These are phyloP conservation scores for Amblyjoppa fuscipennis DNA, from an alignment of 2,888 invertebrate genomes.

Conservation along the genomic window DNA sequence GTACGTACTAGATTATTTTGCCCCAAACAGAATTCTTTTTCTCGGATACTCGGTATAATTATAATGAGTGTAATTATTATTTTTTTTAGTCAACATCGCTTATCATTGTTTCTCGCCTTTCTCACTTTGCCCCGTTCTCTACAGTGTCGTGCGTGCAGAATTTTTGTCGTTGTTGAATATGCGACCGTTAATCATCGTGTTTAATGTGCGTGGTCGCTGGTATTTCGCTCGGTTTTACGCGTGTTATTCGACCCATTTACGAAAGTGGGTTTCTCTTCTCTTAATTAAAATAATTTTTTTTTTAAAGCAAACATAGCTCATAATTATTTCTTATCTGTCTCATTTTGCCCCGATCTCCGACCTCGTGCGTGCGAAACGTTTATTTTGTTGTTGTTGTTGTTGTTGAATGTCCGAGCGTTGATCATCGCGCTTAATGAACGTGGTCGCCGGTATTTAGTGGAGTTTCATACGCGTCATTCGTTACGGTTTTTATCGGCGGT, in stretches of 20 bases:
- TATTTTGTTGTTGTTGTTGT: background rate
- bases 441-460: background rate
- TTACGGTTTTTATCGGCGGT: no score
- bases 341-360: background rate
- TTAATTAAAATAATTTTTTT: no score
- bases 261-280: background rate
- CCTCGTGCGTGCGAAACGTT: background rate
- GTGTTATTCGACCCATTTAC: background rate
- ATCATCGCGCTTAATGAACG: slow-evolving; percentile 28
- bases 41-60: background rate
- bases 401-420: slow-evolving; percentile 8
- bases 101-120: background rate
- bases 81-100: no score
- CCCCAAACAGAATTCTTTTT: background rate
- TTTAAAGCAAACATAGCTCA: no score
- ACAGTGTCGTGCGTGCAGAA: background rate
- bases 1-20: no score
- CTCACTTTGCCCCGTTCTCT: background rate
- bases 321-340: background rate
- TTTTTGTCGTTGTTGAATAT: background rate
- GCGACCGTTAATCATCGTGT: slow-evolving; percentile 17
- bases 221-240: background rate
- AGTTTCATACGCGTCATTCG: background rate
- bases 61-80: background rate
- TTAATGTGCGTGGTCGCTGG: slow-evolving; percentile 9